Conservation (phyloP, 2,113 vertebrate species). For the Lepidothrix coronata region DNA sequence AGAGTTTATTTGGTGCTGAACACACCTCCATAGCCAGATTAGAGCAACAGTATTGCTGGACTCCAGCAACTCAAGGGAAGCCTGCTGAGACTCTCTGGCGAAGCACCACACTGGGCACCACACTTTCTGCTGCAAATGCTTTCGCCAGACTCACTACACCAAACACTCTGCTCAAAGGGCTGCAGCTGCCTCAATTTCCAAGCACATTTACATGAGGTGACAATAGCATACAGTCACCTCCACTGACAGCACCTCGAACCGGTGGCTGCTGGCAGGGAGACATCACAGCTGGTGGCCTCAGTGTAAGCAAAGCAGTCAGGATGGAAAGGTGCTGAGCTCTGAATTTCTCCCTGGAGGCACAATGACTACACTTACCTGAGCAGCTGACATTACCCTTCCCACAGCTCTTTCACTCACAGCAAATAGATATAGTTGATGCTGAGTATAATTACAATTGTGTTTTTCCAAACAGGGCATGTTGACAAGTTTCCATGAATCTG, state of each 20-base stretch:
- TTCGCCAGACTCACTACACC: background rate
- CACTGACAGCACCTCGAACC: background rate
- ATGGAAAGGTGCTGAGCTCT: background rate
- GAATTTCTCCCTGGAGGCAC: background rate
- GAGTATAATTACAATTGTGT: background rate
- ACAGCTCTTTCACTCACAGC: background rate
- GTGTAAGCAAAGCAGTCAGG: background rate
- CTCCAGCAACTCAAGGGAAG: background rate
- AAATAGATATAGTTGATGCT: background rate
- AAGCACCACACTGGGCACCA: background rate
- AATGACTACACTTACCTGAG: background rate
- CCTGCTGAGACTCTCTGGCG: background rate
- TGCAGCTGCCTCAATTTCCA: background rate
- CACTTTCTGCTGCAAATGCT: background rate
- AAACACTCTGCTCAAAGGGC: background rate
- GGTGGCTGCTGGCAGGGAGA: background rate
- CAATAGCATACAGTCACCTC: background rate
- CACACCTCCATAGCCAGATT: background rate
- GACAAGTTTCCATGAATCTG: background rate
- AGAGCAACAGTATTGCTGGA: background rate
- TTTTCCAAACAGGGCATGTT: background rate
- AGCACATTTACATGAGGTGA: background rate
- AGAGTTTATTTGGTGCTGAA: background rate
- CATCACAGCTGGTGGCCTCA: background rate
- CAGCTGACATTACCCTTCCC: background rate